Percentiles rank a stretch among this genome's conserved stretches.
phyloP scores from a whole-genome alignment of 2,888 invertebrate species.

The Tetranychus truncatus region DNA sequence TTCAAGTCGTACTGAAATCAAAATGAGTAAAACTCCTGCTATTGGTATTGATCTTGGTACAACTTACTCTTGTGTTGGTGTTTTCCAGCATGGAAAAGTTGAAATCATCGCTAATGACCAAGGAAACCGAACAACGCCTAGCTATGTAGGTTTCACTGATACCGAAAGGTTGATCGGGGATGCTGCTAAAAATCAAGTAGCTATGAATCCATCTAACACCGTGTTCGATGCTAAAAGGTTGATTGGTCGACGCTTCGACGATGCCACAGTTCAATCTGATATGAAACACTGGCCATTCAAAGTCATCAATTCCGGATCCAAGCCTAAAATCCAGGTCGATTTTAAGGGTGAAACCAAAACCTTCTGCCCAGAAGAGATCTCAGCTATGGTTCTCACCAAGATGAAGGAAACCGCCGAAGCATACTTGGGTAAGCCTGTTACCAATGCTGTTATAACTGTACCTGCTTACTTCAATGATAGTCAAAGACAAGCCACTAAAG shows the following conservation, averaged over 20 bases:
- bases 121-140: constrained; percentile 61
- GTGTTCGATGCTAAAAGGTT: constrained; percentile 61
- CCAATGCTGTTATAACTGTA: constrained; percentile 59
- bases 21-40: constrained; percentile 18
- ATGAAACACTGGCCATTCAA: constrained; percentile 69
- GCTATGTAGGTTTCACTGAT: constrained; percentile 69
- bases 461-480: constrained; percentile 56
- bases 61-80: constrained; percentile 65
- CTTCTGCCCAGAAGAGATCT: constrained; percentile 51
- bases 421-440: constrained; percentile 45
- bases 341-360: constrained; percentile 35
- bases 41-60: constrained; percentile 71
- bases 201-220: constrained; percentile 54
- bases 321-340: constrained; percentile 29
- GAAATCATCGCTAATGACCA: constrained; percentile 67
- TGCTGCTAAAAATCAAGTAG: constrained; percentile 62
- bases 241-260: constrained; percentile 61
- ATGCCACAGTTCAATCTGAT: constrained; percentile 54
- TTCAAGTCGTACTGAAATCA: background rate
- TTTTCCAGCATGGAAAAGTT: constrained; percentile 61
- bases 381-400: constrained; percentile 46
- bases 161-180: constrained; percentile 65
- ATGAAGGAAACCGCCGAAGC: constrained; percentile 53
- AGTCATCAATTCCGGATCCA: constrained; percentile 44
- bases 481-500: constrained; percentile 60